Conservation (phyloP, 1,140 invertebrate genomes). For the Papilio xuthus region DNA sequence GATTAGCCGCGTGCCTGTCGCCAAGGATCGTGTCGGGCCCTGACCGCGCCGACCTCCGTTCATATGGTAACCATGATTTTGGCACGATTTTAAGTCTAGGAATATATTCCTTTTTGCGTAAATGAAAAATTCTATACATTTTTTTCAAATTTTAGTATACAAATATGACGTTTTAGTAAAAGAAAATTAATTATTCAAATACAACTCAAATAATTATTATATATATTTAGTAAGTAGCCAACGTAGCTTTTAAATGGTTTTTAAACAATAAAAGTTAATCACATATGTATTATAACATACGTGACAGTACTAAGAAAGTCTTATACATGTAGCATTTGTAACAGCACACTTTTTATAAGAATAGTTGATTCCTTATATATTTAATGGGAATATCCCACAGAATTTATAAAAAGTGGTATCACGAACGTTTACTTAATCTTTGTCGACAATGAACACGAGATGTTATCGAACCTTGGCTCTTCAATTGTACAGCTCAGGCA, state of each 20-base stretch:
- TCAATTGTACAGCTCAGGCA: slow-evolving; percentile 6
- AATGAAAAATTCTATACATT: not conserved
- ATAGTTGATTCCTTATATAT: not conserved
- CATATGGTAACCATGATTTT: not conserved
- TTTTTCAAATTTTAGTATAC: not conserved
- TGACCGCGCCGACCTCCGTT: slow-evolving; percentile 24
- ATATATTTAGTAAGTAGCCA: no score
- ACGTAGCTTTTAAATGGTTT: no score
- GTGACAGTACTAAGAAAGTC: no score
- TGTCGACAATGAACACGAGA: slow-evolving; percentile 26
- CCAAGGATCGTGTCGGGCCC: slow-evolving; percentile 18
- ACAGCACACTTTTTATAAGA: not conserved
- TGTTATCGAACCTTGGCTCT: slow-evolving; percentile 29
- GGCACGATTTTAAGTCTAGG: not conserved
- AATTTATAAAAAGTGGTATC: not conserved
- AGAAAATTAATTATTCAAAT: not conserved
- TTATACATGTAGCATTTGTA: no score
- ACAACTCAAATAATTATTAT: no score
- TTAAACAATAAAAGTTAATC: no score
- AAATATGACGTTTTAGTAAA: not conserved
- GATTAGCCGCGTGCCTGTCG: slow-evolving; percentile 8
- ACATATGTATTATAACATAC: no score
- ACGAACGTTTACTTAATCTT: slow-evolving; percentile 4
- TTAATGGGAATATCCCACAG: not conserved
- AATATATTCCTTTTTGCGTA: not conserved